phyloP scores from a whole-genome alignment of 2,888 invertebrate species.

The Axea sp. region DNA sequence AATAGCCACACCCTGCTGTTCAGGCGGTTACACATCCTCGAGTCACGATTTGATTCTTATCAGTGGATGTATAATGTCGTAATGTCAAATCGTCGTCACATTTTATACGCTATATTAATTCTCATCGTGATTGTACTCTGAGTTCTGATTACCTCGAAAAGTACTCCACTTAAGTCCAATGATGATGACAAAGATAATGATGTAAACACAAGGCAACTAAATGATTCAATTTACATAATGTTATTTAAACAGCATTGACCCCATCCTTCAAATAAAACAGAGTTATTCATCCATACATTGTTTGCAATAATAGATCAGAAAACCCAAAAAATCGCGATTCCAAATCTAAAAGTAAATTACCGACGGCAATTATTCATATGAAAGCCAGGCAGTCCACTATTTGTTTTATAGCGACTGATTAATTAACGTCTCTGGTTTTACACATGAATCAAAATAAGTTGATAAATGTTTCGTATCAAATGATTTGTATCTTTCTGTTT shows the following conservation, averaged over 20 bases:
- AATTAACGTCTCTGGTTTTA: no score
- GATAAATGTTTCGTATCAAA: no score
- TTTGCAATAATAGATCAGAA: not conserved
- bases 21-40: constrained; percentile 59
- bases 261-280: not conserved
- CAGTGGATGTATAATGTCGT: constrained; percentile 42
- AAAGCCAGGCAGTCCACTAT: no score
- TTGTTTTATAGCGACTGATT: no score
- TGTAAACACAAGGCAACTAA: constrained; percentile 33
- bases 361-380: no score
- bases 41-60: constrained; percentile 62
- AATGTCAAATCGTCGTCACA: constrained; percentile 55
- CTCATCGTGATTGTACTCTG: constrained; percentile 28
- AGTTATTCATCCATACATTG: constrained; percentile 3
- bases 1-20: constrained; percentile 65
- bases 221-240: constrained; percentile 36
- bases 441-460: no score
- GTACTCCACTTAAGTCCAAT: constrained; percentile 43
- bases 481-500: no score
- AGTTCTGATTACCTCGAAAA: constrained; percentile 45
- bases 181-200: constrained; percentile 39
- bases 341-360: no score
- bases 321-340: not conserved
- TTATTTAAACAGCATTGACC: constrained; percentile 28
- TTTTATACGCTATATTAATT: constrained; percentile 57